These are phyloP conservation scores for Caenorhabditis panamensis DNA, from an alignment of 2,888 invertebrate species.

Conservation along the genomic window DNA sequence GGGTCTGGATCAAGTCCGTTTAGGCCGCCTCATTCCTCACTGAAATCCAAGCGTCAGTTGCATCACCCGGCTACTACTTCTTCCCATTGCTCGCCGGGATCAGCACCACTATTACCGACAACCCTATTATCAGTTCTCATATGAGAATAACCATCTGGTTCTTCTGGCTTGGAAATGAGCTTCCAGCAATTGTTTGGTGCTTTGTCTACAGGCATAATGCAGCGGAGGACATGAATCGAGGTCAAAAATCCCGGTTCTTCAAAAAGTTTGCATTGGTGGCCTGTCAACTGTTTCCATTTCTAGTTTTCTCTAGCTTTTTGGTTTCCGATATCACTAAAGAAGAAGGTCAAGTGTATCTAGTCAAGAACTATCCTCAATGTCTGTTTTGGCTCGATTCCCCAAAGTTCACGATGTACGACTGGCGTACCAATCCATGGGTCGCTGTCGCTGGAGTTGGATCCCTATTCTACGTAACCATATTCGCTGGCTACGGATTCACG, in stretches of 20 bases:
- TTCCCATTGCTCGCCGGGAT: constrained; percentile 21
- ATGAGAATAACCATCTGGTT: constrained; percentile 16
- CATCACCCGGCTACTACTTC: constrained; percentile 27
- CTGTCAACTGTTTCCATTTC: neutral
- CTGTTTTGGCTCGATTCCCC: neutral
- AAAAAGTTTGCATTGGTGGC: neutral
- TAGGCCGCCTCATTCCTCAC: constrained; percentile 5
- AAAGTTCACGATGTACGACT: neutral
- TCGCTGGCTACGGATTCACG: neutral
- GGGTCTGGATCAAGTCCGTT: too few species aligned
- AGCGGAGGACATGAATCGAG: neutral
- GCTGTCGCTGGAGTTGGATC: neutral
- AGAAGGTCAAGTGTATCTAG: neutral
- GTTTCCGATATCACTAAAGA: neutral
- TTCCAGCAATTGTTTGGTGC: constrained; percentile 19
- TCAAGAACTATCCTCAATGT: constrained; percentile 16
- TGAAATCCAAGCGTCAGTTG: constrained; percentile 15
- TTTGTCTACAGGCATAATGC: constrained; percentile 17
- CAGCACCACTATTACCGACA: neutral
- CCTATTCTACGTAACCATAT: neutral
- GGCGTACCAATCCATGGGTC: neutral
- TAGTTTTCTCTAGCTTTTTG: neutral
- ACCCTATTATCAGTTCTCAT: constrained; percentile 1
- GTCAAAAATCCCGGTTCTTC: neutral
- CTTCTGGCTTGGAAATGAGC: constrained; percentile 12